A percentile compares a stretch with the other conserved stretches of the same genome.
These are phyloP conservation scores for Zaprionus ornatus DNA, from an alignment of 1,140 invertebrate species.

Conservation along the genomic window DNA sequence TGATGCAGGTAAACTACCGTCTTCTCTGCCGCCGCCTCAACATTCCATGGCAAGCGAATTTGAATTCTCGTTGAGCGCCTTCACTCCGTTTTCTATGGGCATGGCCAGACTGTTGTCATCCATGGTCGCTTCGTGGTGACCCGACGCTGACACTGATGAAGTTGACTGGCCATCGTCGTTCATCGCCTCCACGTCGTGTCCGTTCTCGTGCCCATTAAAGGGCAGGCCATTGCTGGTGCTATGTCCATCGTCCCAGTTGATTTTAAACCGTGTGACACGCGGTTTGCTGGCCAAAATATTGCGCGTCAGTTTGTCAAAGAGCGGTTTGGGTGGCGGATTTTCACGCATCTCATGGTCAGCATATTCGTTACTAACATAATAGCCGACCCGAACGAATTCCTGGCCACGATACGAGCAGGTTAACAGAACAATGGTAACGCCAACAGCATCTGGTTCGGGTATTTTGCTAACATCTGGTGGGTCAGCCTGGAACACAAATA, in stretches of 20 bases:
- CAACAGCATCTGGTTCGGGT: conserved; percentile 97
- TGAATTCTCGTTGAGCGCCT: conserved; percentile 81
- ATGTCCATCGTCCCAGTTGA: conserved; percentile 95
- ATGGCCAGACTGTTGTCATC: conserved; percentile 80
- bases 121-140: conserved; percentile 47
- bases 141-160: conserved; percentile 29
- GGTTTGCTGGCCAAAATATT: conserved; percentile 98
- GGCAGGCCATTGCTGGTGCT: conserved; percentile 55
- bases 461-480: conserved; percentile 97
- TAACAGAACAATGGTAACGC: conserved; percentile 98
- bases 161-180: conserved; percentile 59
- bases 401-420: conserved; percentile 96
- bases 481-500: conserved; percentile 90
- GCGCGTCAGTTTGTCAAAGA: conserved; percentile 96
- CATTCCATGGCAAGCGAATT: conserved; percentile 84
- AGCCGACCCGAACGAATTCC: conserved; percentile 98
- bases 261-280: conserved; percentile 97
- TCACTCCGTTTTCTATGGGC: conserved; percentile 75
- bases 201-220: conserved; percentile 53
- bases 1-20: conserved; percentile 20
- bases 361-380: conserved; percentile 99
- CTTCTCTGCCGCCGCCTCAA: conserved; percentile 33
- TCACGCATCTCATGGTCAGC: conserved; percentile 96
- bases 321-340: conserved; percentile 95
- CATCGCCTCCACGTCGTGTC: conserved; percentile 51